These are phyloP conservation scores for Papilio polytes DNA, from an alignment of 1,140 invertebrate species.

Conservation along the genomic window DNA sequence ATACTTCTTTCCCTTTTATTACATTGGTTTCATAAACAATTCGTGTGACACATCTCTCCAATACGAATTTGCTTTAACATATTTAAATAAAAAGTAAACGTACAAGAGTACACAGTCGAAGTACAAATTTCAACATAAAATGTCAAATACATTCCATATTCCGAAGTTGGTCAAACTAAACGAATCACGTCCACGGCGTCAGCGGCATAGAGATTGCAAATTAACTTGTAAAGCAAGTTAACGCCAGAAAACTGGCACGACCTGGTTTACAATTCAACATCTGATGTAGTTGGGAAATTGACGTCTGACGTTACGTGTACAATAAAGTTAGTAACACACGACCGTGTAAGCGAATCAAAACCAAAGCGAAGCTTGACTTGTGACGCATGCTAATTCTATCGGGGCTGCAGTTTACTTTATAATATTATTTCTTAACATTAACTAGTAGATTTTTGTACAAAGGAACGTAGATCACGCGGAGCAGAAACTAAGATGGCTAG, in stretches of 20 bases:
- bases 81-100: too few relatives aligned
- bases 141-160: background rate
- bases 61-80: too few relatives aligned
- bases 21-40: too few relatives aligned
- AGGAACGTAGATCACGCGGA: too few relatives aligned
- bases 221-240: slow-evolving; percentile 25
- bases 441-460: too few relatives aligned
- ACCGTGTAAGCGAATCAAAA: background rate
- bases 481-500: too few relatives aligned
- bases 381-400: too few relatives aligned
- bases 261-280: background rate
- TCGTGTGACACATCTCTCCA: too few relatives aligned
- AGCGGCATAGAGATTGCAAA: slow-evolving; percentile 18
- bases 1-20: too few relatives aligned
- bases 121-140: background rate
- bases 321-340: background rate
- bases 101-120: too few relatives aligned
- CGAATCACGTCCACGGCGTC: background rate
- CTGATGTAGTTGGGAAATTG: slow-evolving; percentile 9
- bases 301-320: background rate
- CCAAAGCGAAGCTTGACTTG: background rate
- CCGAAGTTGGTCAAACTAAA: slow-evolving; percentile 10
- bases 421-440: too few relatives aligned
- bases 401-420: too few relatives aligned
- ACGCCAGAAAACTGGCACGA: slow-evolving; percentile 13